phyloP scores from a whole-genome alignment of 1,140 invertebrate species.

The Drosophila ironensis region DNA sequence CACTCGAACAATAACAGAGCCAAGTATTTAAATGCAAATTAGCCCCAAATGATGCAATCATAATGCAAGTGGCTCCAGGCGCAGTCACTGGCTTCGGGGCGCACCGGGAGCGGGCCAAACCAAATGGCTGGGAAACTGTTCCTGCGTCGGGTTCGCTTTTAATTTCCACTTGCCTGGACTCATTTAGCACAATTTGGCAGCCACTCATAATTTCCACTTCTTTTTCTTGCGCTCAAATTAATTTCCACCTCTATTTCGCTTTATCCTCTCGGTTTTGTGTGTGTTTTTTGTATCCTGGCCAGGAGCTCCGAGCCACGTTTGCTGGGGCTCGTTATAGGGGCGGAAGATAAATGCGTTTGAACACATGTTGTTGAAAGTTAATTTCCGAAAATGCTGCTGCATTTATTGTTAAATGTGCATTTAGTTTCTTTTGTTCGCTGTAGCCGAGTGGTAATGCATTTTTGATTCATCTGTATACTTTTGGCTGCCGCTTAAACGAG shows the following conservation, averaged over 20 bases:
- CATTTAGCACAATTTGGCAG: conserved; percentile 78
- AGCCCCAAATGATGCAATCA: conserved; percentile 79
- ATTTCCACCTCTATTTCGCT: conserved; percentile 68
- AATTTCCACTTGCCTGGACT: conserved; percentile 63
- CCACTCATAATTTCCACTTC: conserved; percentile 45
- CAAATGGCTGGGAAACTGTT: conserved; percentile 2
- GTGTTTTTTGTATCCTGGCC: conserved; percentile 3
- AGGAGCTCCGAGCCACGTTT: neutral
- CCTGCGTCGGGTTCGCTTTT: conserved; percentile 47
- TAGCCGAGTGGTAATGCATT: conserved; percentile 55
- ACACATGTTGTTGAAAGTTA: conserved; percentile 80
- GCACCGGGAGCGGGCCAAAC: neutral
- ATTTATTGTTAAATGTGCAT: conserved; percentile 73
- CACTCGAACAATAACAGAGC: conserved; percentile 74
- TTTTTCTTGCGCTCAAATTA: conserved; percentile 49
- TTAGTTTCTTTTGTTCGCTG: conserved; percentile 30
- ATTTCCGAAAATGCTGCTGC: conserved; percentile 74
- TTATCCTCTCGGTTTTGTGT: neutral
- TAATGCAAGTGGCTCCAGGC: conserved; percentile 66
- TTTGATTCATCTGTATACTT: no score
- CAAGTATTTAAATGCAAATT: conserved; percentile 79
- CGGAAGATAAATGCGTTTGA: conserved; percentile 77
- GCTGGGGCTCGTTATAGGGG: conserved; percentile 30
- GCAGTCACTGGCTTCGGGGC: neutral
- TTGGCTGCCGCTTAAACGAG: conserved; percentile 58